Percentiles rank a stretch among this genome's conserved stretches.
Conservation (phyloP, 2,113 vertebrate genomes). For the Ammodramus savannarum region DNA sequence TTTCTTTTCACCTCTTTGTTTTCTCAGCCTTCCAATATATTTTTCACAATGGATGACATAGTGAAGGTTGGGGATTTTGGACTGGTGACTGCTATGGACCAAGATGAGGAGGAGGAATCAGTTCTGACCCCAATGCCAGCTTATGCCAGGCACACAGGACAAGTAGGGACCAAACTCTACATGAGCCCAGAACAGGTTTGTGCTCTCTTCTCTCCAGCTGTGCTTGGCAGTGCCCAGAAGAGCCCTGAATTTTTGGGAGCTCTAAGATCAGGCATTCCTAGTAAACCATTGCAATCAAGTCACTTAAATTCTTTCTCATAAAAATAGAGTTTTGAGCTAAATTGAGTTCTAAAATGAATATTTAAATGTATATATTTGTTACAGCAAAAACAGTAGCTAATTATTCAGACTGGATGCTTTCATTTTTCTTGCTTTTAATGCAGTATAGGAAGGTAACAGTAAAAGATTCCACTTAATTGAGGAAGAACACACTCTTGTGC, state of each 20-base stretch:
- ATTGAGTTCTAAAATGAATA: not conserved
- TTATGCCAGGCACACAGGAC: slow-evolving; percentile 93
- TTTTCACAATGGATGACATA: slow-evolving; percentile 96
- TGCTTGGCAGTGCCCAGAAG: not conserved
- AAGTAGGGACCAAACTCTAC: slow-evolving; percentile 98
- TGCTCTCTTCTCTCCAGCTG: not conserved
- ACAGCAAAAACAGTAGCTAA: not conserved
- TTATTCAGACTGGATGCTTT: not conserved
- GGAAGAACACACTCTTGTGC: fast-evolving
- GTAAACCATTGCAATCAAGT: not conserved
- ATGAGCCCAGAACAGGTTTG: slow-evolving; percentile 98
- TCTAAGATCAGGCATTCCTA: not conserved
- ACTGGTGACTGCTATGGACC: slow-evolving; percentile 96
- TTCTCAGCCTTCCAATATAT: slow-evolving; percentile 95
- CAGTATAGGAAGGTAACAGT: not conserved
- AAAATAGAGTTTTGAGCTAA: not conserved
- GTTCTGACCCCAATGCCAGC: slow-evolving; percentile 89
- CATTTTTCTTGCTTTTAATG: not conserved
- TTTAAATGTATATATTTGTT: not conserved
- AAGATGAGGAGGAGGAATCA: slow-evolving; percentile 89
- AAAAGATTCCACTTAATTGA: not conserved
- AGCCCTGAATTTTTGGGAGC: not conserved
- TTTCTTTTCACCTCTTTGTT: not conserved
- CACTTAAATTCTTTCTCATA: not conserved
- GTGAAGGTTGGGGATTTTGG: slow-evolving; percentile 98